Conservation (phyloP, 1,140 invertebrate genomes). For the Colletes gigas region DNA sequence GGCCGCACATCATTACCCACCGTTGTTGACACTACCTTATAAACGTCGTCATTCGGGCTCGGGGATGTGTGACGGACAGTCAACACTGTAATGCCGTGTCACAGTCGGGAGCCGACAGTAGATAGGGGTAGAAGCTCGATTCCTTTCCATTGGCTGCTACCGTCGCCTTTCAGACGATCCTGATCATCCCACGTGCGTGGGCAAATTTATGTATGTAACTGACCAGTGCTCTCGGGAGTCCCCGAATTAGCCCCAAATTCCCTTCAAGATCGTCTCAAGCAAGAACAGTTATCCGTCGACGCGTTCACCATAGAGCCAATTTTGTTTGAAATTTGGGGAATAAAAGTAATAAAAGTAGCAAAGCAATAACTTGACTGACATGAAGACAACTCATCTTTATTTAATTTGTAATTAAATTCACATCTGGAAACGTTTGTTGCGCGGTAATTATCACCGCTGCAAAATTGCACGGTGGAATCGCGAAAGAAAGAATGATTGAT, state of each 20-base stretch:
- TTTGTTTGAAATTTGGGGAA: no score
- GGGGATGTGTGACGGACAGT: constrained; percentile 74
- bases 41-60: constrained; percentile 74
- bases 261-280: no score
- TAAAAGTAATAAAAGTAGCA: no score
- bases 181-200: constrained; percentile 1
- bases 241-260: neutral
- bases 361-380: no score
- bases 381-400: no score
- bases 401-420: no score
- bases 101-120: constrained; percentile 61
- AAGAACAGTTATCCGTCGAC: no score
- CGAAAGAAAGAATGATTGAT: neutral
- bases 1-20: constrained; percentile 76
- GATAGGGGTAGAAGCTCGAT: constrained; percentile 50
- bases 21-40: constrained; percentile 76
- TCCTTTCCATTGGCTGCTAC: constrained; percentile 20
- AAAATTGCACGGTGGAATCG: neutral
- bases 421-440: no score
- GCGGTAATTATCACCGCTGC: neutral
- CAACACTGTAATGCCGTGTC: constrained; percentile 69
- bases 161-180: constrained; percentile 3
- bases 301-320: no score
- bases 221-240: neutral
- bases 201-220: neutral